These are phyloP conservation scores for Phenganax marumi DNA, from an alignment of 92 coral and sea anemone genomes.

Conservation along the genomic window DNA sequence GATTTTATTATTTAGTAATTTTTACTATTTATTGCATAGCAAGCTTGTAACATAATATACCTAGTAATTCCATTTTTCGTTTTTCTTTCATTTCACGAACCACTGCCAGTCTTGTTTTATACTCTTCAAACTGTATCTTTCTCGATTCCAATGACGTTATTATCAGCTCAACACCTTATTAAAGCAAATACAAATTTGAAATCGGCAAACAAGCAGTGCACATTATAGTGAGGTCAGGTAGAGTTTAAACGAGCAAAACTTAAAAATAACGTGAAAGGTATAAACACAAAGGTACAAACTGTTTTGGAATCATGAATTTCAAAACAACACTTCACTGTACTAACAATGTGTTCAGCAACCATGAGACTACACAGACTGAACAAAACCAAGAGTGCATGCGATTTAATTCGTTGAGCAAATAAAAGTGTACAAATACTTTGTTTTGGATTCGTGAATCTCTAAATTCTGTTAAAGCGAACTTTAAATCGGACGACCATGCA, in stretches of 20 bases:
- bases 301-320: no score
- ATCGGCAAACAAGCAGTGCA: background rate
- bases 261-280: background rate
- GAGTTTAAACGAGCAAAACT: background rate
- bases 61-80: constrained; percentile 69
- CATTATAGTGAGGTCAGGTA: background rate
- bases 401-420: no score
- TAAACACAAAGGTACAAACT: background rate
- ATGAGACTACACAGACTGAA: no score
- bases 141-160: constrained; percentile 60
- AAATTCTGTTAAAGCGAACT: no score
- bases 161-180: constrained; percentile 35
- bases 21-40: no score
- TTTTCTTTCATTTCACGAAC: constrained; percentile 82
- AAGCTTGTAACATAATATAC: constrained; percentile 25
- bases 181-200: background rate
- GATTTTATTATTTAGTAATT: background rate
- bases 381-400: no score
- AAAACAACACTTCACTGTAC: no score
- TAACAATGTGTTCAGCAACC: no score
- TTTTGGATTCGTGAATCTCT: no score
- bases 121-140: constrained; percentile 65
- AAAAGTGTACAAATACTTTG: no score
- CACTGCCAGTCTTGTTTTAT: constrained; percentile 72
- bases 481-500: no score